A percentile compares a stretch with the other conserved stretches of the same genome.
phyloP scores from a whole-genome alignment of 2,113 vertebrate genomes.

The Anoura caudifer region DNA sequence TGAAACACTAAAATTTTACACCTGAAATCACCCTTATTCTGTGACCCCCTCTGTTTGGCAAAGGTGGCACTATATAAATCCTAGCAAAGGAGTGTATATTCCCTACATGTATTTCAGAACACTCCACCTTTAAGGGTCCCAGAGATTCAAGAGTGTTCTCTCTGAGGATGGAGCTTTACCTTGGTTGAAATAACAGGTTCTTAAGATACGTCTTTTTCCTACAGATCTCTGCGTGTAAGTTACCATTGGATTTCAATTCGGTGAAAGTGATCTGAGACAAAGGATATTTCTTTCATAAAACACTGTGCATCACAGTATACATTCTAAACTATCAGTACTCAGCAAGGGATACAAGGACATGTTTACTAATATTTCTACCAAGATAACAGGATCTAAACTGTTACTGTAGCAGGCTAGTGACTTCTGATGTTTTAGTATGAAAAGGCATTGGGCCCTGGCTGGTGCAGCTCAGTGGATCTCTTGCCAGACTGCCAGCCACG shows the following conservation, averaged over 20 bases:
- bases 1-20: not conserved
- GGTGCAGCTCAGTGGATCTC: too few species aligned
- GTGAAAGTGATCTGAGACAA: not conserved
- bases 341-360: slow-evolving; percentile 28
- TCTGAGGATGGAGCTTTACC: not conserved
- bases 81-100: not conserved
- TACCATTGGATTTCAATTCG: not conserved
- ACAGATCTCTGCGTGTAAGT: not conserved
- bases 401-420: not conserved
- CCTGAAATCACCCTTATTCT: not conserved
- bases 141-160: not conserved
- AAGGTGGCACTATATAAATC: not conserved
- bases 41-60: not conserved
- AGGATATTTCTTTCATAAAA: slow-evolving; percentile 5
- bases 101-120: not conserved
- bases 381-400: not conserved
- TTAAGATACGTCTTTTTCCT: not conserved
- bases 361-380: slow-evolving; percentile 50
- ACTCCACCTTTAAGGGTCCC: not conserved
- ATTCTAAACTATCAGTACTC: slow-evolving; percentile 53
- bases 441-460: not conserved
- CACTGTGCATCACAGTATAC: not conserved
- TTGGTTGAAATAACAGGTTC: not conserved
- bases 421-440: not conserved
- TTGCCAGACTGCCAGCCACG: too few species aligned